Percentiles rank a stretch among this genome's conserved stretches.
Evolutionary conservation across 2,888 invertebrate species (phyloP).

Genomic region (Bedellia somnulentella): DNA sequence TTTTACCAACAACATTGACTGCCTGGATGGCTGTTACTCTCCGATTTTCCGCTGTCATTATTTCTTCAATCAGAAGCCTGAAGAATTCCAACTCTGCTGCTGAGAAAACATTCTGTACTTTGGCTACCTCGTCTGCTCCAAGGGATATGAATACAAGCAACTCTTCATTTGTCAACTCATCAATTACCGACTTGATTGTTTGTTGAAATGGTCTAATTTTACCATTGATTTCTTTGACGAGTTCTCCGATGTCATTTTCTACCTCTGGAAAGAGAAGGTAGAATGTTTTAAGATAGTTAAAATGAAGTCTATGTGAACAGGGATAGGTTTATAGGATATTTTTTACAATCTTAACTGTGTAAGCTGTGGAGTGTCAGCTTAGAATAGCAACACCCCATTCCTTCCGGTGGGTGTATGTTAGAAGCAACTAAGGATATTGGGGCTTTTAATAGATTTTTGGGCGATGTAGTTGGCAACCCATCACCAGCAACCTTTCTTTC

Average conservation of each 20-base stretch:
- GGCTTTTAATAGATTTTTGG: too few relatives aligned
- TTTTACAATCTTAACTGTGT: too few relatives aligned
- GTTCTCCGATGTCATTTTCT: slow-evolving; percentile 16
- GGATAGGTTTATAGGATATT: too few relatives aligned
- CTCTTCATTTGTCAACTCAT: slow-evolving; percentile 36
- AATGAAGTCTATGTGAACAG: too few relatives aligned
- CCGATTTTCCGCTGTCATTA: slow-evolving; percentile 35
- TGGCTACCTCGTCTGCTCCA: slow-evolving; percentile 36
- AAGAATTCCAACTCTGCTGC: slow-evolving; percentile 39
- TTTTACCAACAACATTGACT: slow-evolving; percentile 31
- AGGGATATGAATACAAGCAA: slow-evolving; percentile 34
- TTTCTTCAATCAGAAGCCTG: slow-evolving; percentile 35
- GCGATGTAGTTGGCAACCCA: too few relatives aligned
- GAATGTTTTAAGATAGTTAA: too few relatives aligned
- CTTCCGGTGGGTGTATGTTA: too few relatives aligned
- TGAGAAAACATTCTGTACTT: slow-evolving; percentile 36
- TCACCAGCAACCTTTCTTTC: too few relatives aligned
- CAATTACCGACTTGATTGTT: slow-evolving; percentile 30
- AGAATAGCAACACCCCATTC: too few relatives aligned
- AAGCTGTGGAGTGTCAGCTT: too few relatives aligned
- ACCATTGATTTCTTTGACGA: slow-evolving; percentile 33
- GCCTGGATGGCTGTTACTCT: slow-evolving; percentile 38
- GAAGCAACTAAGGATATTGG: too few relatives aligned
- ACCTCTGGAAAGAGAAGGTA: slow-evolving; percentile 19
- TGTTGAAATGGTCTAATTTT: slow-evolving; percentile 33